Evolutionary conservation across 2,113 vertebrate species (phyloP).

Genomic region (Macroglossus sobrinus): DNA sequence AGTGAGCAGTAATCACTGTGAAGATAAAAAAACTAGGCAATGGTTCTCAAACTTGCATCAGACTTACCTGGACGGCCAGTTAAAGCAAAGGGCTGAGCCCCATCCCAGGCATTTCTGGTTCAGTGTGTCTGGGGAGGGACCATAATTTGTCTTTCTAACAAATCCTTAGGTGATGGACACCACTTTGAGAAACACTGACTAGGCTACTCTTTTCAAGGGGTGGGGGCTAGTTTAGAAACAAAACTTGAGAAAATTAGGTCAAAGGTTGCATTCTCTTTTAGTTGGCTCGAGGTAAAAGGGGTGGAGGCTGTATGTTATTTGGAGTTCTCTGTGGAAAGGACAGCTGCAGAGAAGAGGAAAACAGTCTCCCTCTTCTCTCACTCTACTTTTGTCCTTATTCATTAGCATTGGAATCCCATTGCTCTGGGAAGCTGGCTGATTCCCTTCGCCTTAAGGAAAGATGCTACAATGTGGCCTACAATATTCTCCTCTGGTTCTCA

Average conservation of each 20-base stretch:
- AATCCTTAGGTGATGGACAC: background rate
- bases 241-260: background rate
- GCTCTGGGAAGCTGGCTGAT: background rate
- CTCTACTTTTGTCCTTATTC: background rate
- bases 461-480: background rate
- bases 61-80: background rate
- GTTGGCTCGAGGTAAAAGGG: background rate
- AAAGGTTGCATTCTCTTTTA: too few relatives aligned
- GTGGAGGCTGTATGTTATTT: background rate
- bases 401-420: background rate
- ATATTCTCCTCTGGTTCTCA: slow-evolving; percentile 12
- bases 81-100: background rate
- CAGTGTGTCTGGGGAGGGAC: background rate
- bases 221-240: background rate
- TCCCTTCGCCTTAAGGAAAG: background rate
- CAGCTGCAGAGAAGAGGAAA: background rate
- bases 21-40: background rate
- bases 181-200: background rate
- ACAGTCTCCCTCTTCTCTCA: background rate
- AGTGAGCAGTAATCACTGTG: background rate
- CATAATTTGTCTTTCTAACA: background rate
- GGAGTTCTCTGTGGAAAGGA: background rate
- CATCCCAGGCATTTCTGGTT: background rate
- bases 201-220: fast-evolving
- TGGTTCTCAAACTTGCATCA: background rate